Evolutionary conservation across 2,113 vertebrate species (phyloP), one percentile per base, ranked within the genome.

Genomic region (Neomonachus schauinslandi): DNA sequence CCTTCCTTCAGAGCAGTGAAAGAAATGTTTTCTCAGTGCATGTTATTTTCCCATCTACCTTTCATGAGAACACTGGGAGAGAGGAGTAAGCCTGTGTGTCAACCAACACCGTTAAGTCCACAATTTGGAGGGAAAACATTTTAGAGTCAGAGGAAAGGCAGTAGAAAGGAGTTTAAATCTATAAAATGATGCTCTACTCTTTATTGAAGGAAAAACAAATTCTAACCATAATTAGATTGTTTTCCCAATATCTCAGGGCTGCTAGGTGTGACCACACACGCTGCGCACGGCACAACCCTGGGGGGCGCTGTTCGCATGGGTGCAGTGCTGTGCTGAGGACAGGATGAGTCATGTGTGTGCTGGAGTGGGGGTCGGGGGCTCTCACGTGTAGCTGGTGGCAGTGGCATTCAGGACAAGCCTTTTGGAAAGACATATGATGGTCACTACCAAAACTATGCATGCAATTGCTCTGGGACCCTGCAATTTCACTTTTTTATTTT

Each of bases 241-340:
- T 4, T 11, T 6, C 7, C 57, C 61, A 9, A 1, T 1, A 33
- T 22, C 53, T 59, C 46, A 7, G 53, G 18, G 49, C 59, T 11
- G 59, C 51, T 11, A 0, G 1, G 0, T 4, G 46, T 26, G n/a
- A n/a, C 4, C 42, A 19, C 5, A 0, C 16, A 0, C 1, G 33
- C 13, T 18, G n/a, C 5, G 12, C 55, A 3, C n/a, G 0, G 21
- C 59, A 46, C 69, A 59, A 0, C 39, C 39, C 33, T 15, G 8
- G 69, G 49, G 57, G n/a, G 46, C 1, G 3, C 74, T 21, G 1
- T 36, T 24, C 31, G 1, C 7, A 16, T 1, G 26, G 71, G 9
- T 0, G 59, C 88, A 13, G 69, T 5, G 0, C 33, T 24, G 16
- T 2, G 31, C n/a, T 0, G 0, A 1, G 49, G 9, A 9, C 1